Percentiles rank a stretch among this genome's conserved stretches.
Conservation (phyloP, 30 jellyfish, hydroid and myxozoan species). For the Cassiopea andromeda region DNA sequence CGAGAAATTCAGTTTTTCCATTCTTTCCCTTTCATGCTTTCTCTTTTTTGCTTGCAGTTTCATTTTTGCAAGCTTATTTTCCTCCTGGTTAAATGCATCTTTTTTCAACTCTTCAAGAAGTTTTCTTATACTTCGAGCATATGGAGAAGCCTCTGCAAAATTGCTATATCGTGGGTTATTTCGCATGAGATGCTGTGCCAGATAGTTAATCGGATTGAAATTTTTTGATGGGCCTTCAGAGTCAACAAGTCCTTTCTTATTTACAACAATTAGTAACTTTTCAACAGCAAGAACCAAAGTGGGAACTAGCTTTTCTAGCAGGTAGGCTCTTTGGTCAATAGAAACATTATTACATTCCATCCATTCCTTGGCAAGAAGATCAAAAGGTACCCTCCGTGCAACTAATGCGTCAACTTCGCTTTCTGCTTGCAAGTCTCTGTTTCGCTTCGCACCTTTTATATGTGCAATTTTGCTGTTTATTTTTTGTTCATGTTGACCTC, state of each 20-base stretch:
- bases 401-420: constrained; percentile 69
- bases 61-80: constrained; percentile 76
- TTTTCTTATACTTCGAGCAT: constrained; percentile 76
- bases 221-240: constrained; percentile 41
- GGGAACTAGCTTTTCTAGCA: constrained; percentile 85
- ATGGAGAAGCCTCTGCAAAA: constrained; percentile 83
- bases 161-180: constrained; percentile 91
- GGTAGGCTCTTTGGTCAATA: constrained; percentile 65
- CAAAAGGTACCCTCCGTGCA: constrained; percentile 85
- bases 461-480: constrained; percentile 47
- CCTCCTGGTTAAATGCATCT: constrained; percentile 78
- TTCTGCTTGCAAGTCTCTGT: constrained; percentile 64
- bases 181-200: constrained; percentile 89
- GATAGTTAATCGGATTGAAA: constrained; percentile 83
- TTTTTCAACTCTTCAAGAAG: constrained; percentile 79
- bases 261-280: constrained; percentile 65
- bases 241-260: constrained; percentile 45
- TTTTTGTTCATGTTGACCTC: constrained; percentile 68
- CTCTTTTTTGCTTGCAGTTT: constrained; percentile 82
- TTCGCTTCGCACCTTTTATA: constrained; percentile 40
- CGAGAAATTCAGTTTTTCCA: constrained; percentile 50
- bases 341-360: constrained; percentile 55
- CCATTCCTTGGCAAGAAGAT: constrained; percentile 84
- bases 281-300: constrained; percentile 88
- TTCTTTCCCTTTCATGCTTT: constrained; percentile 53